A percentile compares a stretch with the other conserved stretches of the same genome.
Conservation (phyloP, 1,140 invertebrate genomes). For the Camponotus floridanus region DNA sequence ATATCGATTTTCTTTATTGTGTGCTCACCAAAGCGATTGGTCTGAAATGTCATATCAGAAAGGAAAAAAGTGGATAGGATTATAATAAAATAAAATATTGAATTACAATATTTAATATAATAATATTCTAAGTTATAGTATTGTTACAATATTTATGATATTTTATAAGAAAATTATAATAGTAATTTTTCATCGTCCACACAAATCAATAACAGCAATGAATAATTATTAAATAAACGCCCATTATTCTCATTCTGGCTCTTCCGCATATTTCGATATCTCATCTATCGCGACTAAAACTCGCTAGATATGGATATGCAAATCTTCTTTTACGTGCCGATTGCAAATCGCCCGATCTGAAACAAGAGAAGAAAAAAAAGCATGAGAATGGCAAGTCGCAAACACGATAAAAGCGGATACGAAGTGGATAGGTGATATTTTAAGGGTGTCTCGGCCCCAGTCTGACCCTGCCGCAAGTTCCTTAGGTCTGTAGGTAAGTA, state of each 20-base stretch:
- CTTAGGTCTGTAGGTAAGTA: slow-evolving; percentile 81
- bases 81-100: background rate
- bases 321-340: slow-evolving; percentile 72
- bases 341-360: slow-evolving; percentile 10
- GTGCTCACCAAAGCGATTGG: background rate
- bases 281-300: slow-evolving; percentile 75
- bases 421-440: slow-evolving; percentile 82
- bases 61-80: background rate
- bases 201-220: background rate
- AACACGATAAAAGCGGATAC: slow-evolving; percentile 68
- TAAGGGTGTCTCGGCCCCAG: slow-evolving; percentile 78
- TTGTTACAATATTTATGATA: background rate
- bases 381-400: slow-evolving; percentile 32
- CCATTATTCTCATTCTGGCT: background rate
- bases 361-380: background rate
- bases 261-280: background rate
- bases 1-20: background rate
- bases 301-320: slow-evolving; percentile 74
- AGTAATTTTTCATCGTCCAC: background rate
- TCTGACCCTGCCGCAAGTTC: slow-evolving; percentile 69
- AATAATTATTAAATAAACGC: background rate
- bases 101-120: background rate
- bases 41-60: background rate
- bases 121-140: background rate
- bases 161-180: background rate